phyloP scores from a whole-genome alignment of 2,888 invertebrate genomes.

The Altica lythri region DNA sequence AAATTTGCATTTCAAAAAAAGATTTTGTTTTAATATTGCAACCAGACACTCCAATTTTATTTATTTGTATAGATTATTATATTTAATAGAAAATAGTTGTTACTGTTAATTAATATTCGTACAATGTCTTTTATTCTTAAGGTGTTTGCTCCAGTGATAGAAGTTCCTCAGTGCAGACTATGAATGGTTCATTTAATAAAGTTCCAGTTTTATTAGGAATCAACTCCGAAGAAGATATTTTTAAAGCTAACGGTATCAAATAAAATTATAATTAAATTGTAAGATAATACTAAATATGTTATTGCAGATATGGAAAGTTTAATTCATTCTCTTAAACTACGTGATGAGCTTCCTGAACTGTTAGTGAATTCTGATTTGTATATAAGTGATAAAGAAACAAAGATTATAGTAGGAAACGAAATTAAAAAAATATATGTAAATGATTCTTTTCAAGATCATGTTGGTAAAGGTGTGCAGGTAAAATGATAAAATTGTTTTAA shows the following conservation, averaged over 20 bases:
- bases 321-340: slow-evolving; percentile 9
- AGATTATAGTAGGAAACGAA: slow-evolving; percentile 24
- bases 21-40: too few species aligned
- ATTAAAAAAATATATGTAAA: slow-evolving; percentile 35
- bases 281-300: slow-evolving; percentile 13
- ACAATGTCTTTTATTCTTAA: slow-evolving; percentile 1
- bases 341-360: slow-evolving; percentile 24
- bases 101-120: not conserved
- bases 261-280: not conserved
- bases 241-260: not conserved
- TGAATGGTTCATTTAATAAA: slow-evolving; percentile 29
- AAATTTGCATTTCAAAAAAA: too few species aligned
- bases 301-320: slow-evolving; percentile 16
- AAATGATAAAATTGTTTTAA: not conserved
- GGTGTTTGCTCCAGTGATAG: slow-evolving; percentile 31
- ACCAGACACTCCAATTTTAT: too few species aligned
- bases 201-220: slow-evolving; percentile 33
- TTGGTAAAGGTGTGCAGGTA: slow-evolving; percentile 33
- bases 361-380: slow-evolving; percentile 32
- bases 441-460: slow-evolving; percentile 25
- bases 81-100: too few species aligned
- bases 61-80: too few species aligned
- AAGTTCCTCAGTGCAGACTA: slow-evolving; percentile 12
- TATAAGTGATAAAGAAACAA: slow-evolving; percentile 18
- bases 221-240: slow-evolving; percentile 31